phyloP scores from a whole-genome alignment of 2,113 vertebrate genomes.

The Pagrus major region DNA sequence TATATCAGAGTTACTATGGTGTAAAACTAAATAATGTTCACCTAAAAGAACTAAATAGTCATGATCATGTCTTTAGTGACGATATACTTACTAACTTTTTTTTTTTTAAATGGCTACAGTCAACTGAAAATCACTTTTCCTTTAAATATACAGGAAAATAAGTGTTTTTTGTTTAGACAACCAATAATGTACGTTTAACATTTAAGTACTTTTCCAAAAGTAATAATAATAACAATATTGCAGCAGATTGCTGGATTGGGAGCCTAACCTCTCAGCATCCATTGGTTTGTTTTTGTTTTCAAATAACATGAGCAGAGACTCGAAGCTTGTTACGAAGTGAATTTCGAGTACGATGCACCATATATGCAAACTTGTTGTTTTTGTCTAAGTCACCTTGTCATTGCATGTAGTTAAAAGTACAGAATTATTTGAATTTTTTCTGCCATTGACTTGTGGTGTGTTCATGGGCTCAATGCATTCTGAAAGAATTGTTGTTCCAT shows the following conservation, averaged over 20 bases:
- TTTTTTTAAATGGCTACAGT: not conserved
- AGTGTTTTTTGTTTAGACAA: not conserved
- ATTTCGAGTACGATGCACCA: not conserved
- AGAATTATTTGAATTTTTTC: not conserved
- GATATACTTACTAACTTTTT: not conserved
- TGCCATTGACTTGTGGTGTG: not conserved
- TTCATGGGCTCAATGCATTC: slow-evolving; percentile 1
- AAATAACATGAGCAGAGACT: not conserved
- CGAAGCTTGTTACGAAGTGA: not conserved
- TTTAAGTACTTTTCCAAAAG: not conserved
- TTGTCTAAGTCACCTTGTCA: not conserved
- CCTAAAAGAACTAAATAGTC: not conserved
- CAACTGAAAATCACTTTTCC: not conserved
- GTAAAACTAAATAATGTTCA: too few relatives aligned
- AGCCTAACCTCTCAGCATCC: not conserved
- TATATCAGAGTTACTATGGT: not conserved
- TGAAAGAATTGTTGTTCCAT: slow-evolving; percentile 9
- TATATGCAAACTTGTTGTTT: not conserved
- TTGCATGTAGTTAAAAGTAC: not conserved
- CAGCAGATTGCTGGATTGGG: not conserved
- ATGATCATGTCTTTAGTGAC: not conserved
- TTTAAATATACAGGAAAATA: not conserved
- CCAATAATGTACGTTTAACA: not conserved
- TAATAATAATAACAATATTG: not conserved
- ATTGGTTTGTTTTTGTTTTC: not conserved